Conservation (phyloP, 2,113 vertebrate genomes). For the Columba livia region DNA sequence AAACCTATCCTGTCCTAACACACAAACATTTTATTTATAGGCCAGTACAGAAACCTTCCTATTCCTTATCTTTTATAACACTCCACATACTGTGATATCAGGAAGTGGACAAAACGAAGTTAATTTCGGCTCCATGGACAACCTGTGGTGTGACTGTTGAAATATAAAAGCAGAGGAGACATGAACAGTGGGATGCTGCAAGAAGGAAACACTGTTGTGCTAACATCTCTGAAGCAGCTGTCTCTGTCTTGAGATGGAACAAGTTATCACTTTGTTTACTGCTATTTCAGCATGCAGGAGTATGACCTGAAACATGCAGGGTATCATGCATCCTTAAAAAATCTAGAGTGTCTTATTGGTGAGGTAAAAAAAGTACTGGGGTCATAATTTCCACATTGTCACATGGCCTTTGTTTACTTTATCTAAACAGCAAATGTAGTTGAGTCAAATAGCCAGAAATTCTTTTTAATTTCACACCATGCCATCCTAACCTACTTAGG, state of each 20-base stretch:
- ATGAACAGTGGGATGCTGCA: neutral
- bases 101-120: neutral
- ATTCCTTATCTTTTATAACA: conserved; percentile 43
- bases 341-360: neutral
- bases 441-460: neutral
- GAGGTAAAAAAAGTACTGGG: neutral
- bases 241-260: neutral
- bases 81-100: neutral
- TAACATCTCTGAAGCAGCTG: neutral
- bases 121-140: neutral
- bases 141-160: neutral
- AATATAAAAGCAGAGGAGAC: neutral
- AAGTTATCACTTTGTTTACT: neutral
- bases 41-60: neutral
- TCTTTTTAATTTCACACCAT: neutral
- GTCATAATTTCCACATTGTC: neutral
- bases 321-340: neutral
- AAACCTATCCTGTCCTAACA: conserved; percentile 13
- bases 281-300: neutral
- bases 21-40: conserved; percentile 45
- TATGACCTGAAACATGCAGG: neutral
- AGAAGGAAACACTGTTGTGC: neutral
- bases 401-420: neutral
- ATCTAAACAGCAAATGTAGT: neutral
- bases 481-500: neutral